Conservation (phyloP, 2,888 invertebrate genomes). For the Elysia crispata region DNA sequence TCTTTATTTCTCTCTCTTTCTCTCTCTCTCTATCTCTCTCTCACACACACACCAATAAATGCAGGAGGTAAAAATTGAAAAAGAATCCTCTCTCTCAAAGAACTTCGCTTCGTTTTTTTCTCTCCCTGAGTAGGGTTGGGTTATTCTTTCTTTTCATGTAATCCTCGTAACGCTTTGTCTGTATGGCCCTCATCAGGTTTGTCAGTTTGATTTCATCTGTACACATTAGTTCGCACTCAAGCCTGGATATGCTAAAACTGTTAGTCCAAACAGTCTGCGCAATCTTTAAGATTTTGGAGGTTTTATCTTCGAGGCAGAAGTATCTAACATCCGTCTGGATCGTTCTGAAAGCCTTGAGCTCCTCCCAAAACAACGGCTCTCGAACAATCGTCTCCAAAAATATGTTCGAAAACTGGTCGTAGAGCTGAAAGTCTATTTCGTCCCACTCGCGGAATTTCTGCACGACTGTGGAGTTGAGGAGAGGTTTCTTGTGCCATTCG, state of each 20-base stretch:
- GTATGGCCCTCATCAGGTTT: background rate
- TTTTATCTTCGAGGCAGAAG: conserved; percentile 31
- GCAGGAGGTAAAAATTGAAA: too few relatives aligned
- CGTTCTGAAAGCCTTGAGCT: conserved; percentile 41
- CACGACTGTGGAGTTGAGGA: conserved; percentile 35
- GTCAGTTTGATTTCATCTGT: conserved; percentile 51
- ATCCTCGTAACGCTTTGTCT: background rate
- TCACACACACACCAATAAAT: too few relatives aligned
- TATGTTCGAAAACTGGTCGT: conserved; percentile 36
- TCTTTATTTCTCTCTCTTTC: background rate
- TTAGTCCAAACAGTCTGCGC: conserved; percentile 51
- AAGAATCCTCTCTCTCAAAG: too few relatives aligned
- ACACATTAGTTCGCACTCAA: conserved; percentile 51
- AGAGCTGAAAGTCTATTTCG: conserved; percentile 47
- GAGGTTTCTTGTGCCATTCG: background rate
- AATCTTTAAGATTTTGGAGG: conserved; percentile 10
- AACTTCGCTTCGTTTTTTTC: too few relatives aligned
- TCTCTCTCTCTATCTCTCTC: too few relatives aligned
- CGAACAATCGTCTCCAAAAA: conserved; percentile 34
- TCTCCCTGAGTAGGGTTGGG: too few relatives aligned
- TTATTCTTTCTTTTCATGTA: too few relatives aligned
- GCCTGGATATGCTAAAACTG: conserved; percentile 40
- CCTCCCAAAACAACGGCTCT: conserved; percentile 44
- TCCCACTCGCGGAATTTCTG: conserved; percentile 22
- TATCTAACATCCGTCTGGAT: conserved; percentile 17